A percentile compares a stretch with the other conserved stretches of the same genome.
Evolutionary conservation across 2,888 invertebrate species (phyloP).

Genomic region (Morpho helenor): DNA sequence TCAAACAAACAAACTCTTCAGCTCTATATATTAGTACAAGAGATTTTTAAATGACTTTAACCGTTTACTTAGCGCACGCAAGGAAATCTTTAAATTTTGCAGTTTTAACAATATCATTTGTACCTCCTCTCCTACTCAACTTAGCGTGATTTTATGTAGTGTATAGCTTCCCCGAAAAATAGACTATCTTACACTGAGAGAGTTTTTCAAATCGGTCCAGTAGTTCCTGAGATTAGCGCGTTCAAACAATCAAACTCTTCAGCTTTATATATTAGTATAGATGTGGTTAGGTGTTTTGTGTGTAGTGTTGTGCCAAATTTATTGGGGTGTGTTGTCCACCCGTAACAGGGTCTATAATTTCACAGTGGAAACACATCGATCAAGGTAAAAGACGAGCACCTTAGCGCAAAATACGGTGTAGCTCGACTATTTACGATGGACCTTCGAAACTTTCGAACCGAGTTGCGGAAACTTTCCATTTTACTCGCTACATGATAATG

Average conservation of each 20-base stretch:
- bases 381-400: constrained; percentile 62
- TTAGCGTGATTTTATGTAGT: no score
- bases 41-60: no score
- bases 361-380: constrained; percentile 49
- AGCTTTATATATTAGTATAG: no score
- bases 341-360: constrained; percentile 32
- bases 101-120: background rate
- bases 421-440: constrained; percentile 52
- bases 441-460: constrained; percentile 35
- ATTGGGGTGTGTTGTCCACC: constrained; percentile 20
- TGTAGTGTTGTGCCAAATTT: constrained; percentile 15
- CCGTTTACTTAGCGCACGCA: no score
- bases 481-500: constrained; percentile 1
- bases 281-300: background rate
- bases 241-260: no score
- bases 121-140: background rate
- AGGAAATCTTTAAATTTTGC: no score
- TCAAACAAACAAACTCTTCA: no score
- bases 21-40: no score
- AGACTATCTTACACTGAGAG: no score
- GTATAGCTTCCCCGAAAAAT: background rate
- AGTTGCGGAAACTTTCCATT: constrained; percentile 10
- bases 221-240: no score
- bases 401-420: constrained; percentile 58
- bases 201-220: background rate